A percentile compares a stretch with the other conserved stretches of the same genome.
Conservation (phyloP, 2,113 vertebrate species). For the Casuarius casuarius region DNA sequence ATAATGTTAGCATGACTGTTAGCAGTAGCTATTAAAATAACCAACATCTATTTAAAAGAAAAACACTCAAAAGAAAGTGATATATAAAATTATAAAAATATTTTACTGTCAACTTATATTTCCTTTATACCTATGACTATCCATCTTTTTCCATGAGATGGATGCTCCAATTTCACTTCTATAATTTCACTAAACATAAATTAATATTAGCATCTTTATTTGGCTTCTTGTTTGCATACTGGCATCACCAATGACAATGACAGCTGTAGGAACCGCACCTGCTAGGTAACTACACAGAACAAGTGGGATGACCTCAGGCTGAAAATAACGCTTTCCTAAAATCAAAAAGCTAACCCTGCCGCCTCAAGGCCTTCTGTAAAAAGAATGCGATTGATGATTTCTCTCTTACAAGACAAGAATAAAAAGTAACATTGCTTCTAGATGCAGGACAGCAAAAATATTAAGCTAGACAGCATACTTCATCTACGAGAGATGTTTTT, state of each 20-base stretch:
- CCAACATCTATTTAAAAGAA: neutral
- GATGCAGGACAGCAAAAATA: neutral
- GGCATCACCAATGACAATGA: neutral
- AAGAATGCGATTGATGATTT: neutral
- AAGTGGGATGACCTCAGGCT: neutral
- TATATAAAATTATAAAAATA: neutral
- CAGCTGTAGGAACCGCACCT: neutral
- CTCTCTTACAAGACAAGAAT: neutral
- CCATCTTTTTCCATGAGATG: neutral
- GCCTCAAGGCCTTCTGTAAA: neutral
- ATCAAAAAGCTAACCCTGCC: neutral
- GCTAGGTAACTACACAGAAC: neutral
- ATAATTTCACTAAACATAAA: neutral
- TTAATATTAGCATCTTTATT: neutral
- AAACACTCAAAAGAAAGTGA: neutral
- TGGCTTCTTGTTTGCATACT: neutral
- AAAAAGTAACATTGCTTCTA: conserved; percentile 3
- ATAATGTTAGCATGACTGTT: neutral
- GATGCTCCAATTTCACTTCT: neutral
- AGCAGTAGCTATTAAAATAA: neutral
- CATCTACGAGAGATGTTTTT: neutral
- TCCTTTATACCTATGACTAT: neutral
- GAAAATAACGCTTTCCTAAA: neutral
- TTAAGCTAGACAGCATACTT: neutral
- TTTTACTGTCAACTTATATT: neutral